These are phyloP conservation scores for Thelaira solivaga DNA, from an alignment of 2,888 invertebrate species.

Conservation along the genomic window DNA sequence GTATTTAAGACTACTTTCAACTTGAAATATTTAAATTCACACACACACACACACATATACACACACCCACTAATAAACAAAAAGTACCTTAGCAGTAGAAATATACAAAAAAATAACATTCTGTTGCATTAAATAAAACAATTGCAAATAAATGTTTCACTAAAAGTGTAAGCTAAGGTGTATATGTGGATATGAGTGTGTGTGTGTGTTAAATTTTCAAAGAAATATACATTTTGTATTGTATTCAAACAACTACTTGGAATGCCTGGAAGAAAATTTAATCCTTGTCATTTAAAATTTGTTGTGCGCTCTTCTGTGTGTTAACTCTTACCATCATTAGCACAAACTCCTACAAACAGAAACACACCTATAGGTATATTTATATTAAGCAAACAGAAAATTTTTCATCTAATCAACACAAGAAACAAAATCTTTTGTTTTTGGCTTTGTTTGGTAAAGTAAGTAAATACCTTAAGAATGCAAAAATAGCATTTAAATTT, in stretches of 20 bases:
- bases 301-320: not conserved
- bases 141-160: too few relatives aligned
- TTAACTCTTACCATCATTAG: not conserved
- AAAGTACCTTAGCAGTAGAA: not conserved
- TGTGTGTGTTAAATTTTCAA: not conserved
- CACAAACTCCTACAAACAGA: not conserved
- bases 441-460: conserved; percentile 22
- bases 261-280: conserved; percentile 57
- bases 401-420: conserved; percentile 44
- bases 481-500: conserved; percentile 28
- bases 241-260: conserved; percentile 37
- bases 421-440: conserved; percentile 48
- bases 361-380: too few relatives aligned
- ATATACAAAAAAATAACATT: conserved; percentile 19
- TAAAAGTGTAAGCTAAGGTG: too few relatives aligned
- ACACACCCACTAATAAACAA: not conserved
- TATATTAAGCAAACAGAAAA: too few relatives aligned
- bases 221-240: conserved; percentile 28
- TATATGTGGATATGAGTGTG: not conserved
- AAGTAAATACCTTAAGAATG: conserved; percentile 48
- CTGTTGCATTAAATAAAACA: conserved; percentile 6
- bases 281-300: conserved; percentile 53
- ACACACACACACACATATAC: conserved; percentile 6
- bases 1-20: conserved; percentile 41
- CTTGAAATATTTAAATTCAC: conserved; percentile 16